phyloP scores from a whole-genome alignment of 1,140 invertebrate genomes.

The Capitella teleta region DNA sequence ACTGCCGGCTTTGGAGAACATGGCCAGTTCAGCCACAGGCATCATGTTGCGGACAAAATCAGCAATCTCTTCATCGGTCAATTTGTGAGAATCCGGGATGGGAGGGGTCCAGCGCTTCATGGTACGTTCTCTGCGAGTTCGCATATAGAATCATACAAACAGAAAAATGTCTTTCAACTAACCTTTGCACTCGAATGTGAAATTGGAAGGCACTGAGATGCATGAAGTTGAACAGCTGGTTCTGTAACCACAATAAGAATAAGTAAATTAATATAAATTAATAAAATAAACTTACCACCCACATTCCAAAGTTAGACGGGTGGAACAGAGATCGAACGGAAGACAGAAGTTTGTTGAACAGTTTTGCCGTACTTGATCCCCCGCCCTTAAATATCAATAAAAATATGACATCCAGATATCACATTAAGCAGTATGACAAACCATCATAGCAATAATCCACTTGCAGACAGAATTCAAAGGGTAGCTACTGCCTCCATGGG shows the following conservation, averaged over 20 bases:
- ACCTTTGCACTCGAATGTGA: too few species aligned
- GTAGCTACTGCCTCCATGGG: slow-evolving; percentile 20
- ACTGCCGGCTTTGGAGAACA: slow-evolving; percentile 62
- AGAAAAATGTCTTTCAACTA: too few species aligned
- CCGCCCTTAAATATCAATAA: background rate
- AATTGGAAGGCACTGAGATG: too few species aligned
- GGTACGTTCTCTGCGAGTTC: slow-evolving; percentile 53
- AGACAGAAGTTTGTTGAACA: too few species aligned
- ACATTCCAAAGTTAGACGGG: too few species aligned
- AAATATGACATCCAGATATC: background rate
- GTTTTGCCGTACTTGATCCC: too few species aligned
- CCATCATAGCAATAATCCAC: slow-evolving; percentile 59
- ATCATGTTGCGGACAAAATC: slow-evolving; percentile 65
- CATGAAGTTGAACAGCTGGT: too few species aligned
- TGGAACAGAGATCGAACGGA: too few species aligned
- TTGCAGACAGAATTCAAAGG: slow-evolving; percentile 49
- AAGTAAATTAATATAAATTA: too few species aligned
- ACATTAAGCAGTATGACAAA: slow-evolving; percentile 20
- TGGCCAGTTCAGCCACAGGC: slow-evolving; percentile 56
- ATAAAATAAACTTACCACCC: too few species aligned
- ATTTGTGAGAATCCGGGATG: slow-evolving; percentile 54
- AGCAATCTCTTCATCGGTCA: slow-evolving; percentile 71
- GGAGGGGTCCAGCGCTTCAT: slow-evolving; percentile 48
- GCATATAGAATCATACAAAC: too few species aligned
- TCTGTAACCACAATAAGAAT: too few species aligned